A percentile compares a stretch with the other conserved stretches of the same genome.
Conservation (phyloP, 2,888 invertebrate species). For the Parnassius apollo region DNA sequence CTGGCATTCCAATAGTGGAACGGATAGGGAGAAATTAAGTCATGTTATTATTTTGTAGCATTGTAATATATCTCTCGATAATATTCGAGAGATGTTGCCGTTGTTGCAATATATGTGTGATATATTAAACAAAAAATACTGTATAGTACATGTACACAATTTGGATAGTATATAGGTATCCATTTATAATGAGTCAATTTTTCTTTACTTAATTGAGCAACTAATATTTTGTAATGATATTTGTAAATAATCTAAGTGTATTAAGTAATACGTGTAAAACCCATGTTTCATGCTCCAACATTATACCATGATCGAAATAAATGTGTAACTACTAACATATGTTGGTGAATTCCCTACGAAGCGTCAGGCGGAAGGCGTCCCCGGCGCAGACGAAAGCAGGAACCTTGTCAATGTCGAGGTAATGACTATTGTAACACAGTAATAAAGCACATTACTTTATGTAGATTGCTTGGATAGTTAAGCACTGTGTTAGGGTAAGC, state of each 20-base stretch:
- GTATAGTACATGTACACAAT: no score
- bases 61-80: no score
- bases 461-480: conserved; percentile 2
- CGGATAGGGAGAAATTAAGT: not conserved
- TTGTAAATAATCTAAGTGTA: conserved; percentile 1
- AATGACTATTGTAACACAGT: conserved; percentile 40
- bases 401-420: conserved; percentile 84
- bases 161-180: no score
- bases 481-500: conserved; percentile 8
- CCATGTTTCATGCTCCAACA: conserved; percentile 4
- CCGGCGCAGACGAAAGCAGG: conserved; percentile 82
- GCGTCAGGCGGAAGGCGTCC: conserved; percentile 88
- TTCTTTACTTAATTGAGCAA: no score
- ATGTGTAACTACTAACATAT: conserved; percentile 45
- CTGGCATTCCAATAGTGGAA: no score
- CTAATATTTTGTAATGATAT: not conserved
- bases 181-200: no score
- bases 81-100: not conserved
- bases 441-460: conserved; percentile 16
- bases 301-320: conserved; percentile 1
- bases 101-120: no score
- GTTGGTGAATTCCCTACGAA: conserved; percentile 55
- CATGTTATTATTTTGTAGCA: no score
- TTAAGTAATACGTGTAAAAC: not conserved
- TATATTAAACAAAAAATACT: no score